phyloP scores from a whole-genome alignment of 2,888 invertebrate genomes.

The Branchipolynoe longqiensis region DNA sequence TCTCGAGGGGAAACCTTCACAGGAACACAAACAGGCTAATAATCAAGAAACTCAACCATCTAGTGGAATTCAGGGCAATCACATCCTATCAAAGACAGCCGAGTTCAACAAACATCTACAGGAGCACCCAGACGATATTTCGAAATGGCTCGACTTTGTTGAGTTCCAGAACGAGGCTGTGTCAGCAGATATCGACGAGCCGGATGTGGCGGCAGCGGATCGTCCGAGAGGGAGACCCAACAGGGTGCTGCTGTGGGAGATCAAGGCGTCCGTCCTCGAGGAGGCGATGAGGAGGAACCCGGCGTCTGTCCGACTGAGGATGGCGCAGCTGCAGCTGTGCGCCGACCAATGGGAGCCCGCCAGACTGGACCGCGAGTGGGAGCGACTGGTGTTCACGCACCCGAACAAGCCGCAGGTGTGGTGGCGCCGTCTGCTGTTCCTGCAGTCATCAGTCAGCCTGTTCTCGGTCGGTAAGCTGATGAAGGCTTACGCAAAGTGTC shows the following conservation, averaged over 20 bases:
- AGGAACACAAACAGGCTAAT: constrained; percentile 66
- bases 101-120: constrained; percentile 78
- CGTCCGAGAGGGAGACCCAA: constrained; percentile 7
- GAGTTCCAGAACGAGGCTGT: constrained; percentile 80
- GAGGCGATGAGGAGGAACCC: constrained; percentile 81
- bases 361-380: constrained; percentile 80
- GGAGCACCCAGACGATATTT: constrained; percentile 78
- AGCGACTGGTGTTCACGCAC: constrained; percentile 80
- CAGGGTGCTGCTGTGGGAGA: constrained; percentile 76
- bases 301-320: constrained; percentile 77
- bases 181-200: background rate
- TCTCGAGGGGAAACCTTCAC: constrained; percentile 71
- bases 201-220: background rate
- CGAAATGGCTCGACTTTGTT: constrained; percentile 82
- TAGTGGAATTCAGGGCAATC: background rate
- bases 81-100: constrained; percentile 58
- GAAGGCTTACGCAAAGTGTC: constrained; percentile 80
- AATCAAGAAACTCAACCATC: background rate
- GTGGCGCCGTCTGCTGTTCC: constrained; percentile 79
- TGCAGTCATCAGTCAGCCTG: constrained; percentile 78
- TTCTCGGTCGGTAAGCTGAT: constrained; percentile 78
- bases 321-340: constrained; percentile 78
- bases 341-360: constrained; percentile 77
- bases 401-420: constrained; percentile 81
- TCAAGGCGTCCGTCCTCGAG: constrained; percentile 82